These are phyloP conservation scores for Oxyura jamaicensis DNA, from an alignment of 2,113 vertebrate species.

Conservation along the genomic window DNA sequence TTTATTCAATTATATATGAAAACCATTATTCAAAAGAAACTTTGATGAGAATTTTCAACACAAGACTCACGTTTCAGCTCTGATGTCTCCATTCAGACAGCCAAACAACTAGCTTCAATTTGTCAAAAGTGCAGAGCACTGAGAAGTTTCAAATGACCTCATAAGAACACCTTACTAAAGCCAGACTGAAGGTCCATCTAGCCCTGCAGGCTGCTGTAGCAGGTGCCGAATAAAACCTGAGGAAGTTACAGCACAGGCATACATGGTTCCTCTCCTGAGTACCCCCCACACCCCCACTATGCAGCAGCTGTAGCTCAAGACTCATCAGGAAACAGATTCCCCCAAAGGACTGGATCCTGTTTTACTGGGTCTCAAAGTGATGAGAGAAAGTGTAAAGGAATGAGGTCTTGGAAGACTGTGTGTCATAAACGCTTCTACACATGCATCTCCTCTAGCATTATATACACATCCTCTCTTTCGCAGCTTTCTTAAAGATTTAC, in stretches of 20 bases:
- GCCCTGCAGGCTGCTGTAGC: not conserved
- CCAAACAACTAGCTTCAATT: not conserved
- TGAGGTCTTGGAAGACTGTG: not conserved
- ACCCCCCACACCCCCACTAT: not conserved
- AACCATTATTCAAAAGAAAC: not conserved
- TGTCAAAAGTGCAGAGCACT: not conserved
- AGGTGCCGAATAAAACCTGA: not conserved
- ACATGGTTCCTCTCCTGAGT: not conserved
- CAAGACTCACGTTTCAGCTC: not conserved
- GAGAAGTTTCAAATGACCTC: not conserved
- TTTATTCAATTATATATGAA: conserved; percentile 3
- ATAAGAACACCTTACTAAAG: not conserved
- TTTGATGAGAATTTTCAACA: not conserved
- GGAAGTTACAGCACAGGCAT: not conserved
- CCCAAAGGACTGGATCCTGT: not conserved
- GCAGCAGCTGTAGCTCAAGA: not conserved
- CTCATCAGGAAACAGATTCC: not conserved
- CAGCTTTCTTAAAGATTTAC: not conserved
- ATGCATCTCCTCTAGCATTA: not conserved
- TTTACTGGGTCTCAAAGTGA: not conserved
- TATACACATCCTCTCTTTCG: accelerated
- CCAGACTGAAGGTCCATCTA: not conserved
- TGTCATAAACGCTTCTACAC: accelerated
- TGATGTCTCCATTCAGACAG: not conserved
- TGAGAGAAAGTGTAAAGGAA: not conserved